Evolutionary conservation across 2,888 invertebrate genomes (phyloP).

Genomic region (Leptinotarsa juncta): DNA sequence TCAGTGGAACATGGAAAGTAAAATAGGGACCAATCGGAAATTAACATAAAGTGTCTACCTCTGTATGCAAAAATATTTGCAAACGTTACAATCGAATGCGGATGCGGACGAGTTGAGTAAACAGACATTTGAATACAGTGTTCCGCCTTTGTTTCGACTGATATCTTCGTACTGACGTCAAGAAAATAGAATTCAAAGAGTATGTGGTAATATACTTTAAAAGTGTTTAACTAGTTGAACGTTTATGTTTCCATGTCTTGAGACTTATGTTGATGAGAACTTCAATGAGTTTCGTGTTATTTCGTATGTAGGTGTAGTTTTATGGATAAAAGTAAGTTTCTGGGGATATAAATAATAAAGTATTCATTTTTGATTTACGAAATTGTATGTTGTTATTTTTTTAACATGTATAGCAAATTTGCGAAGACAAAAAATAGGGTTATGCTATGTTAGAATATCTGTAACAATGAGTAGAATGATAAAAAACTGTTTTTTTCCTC

Average conservation of each 20-base stretch:
- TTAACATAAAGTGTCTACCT: constrained; percentile 39
- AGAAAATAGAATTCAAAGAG: constrained; percentile 14
- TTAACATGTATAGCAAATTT: no score
- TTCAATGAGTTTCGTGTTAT: no score
- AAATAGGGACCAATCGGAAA: constrained; percentile 27
- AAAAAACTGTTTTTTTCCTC: no score
- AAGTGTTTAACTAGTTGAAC: background rate
- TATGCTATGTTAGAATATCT: no score
- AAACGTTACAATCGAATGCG: constrained; percentile 31
- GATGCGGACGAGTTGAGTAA: constrained; percentile 33
- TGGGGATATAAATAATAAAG: no score
- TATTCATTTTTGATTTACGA: no score
- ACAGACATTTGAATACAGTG: constrained; percentile 34
- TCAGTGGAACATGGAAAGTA: constrained; percentile 26
- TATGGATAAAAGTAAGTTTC: no score
- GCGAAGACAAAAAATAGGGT: no score
- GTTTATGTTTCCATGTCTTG: background rate
- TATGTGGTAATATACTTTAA: background rate
- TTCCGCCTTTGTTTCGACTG: constrained; percentile 24
- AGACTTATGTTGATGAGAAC: no score
- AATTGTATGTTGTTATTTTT: no score
- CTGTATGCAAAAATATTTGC: constrained; percentile 33
- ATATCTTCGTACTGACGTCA: constrained; percentile 27
- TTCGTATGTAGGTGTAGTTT: no score
- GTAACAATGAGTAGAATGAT: no score